A percentile compares a stretch with the other conserved stretches of the same genome.
phyloP scores from a whole-genome alignment of 2,797 vertebrate genomes.

The Oceanodroma leucorhoa region DNA sequence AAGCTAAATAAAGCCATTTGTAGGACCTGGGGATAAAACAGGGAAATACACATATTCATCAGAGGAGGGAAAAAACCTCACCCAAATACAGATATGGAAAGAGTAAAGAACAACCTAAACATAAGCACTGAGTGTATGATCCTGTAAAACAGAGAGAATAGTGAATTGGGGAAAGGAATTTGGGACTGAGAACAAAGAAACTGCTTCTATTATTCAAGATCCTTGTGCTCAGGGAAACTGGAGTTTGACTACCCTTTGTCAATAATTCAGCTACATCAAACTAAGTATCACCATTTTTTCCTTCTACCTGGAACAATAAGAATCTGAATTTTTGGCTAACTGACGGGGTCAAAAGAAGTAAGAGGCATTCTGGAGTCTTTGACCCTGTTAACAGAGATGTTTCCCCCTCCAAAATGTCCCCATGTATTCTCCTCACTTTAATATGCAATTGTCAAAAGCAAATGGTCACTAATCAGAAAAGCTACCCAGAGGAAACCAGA shows the following conservation, averaged over 20 bases:
- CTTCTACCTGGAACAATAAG: not conserved
- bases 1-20: not conserved
- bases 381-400: not conserved
- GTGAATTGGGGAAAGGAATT: not conserved
- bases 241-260: not conserved
- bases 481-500: not conserved
- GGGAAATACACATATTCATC: not conserved
- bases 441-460: constrained; percentile 4
- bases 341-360: not conserved
- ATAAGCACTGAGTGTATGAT: not conserved
- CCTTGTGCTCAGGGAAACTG: not conserved
- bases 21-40: not conserved
- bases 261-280: not conserved
- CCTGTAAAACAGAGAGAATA: not conserved
- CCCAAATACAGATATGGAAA: not conserved
- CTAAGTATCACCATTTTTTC: not conserved
- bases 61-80: not conserved
- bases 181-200: not conserved
- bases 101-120: not conserved
- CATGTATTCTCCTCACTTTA: not conserved
- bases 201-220: not conserved
- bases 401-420: not conserved
- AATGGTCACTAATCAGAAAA: not conserved
- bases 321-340: not conserved
- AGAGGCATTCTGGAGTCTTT: not conserved